Evolutionary conservation across 2,113 vertebrate species (phyloP).

Genomic region (human): GRCh38 chr4:61963001-61963500

Average conservation of each 20-base stretch:
- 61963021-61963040: background rate
- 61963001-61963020: background rate
- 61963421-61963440: too few relatives aligned
- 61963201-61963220: background rate
- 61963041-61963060: background rate
- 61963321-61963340: too few relatives aligned
- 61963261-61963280: too few relatives aligned
- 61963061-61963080: background rate
- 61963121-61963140: background rate
- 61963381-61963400: too few relatives aligned
- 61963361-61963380: too few relatives aligned
- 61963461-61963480: too few relatives aligned
- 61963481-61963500: too few relatives aligned
- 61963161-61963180: background rate
- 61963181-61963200: background rate
- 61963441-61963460: too few relatives aligned
- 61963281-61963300: too few relatives aligned
- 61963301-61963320: too few relatives aligned
- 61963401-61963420: too few relatives aligned
- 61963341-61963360: too few relatives aligned
- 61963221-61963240: background rate
- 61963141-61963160: background rate
- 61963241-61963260: background rate
- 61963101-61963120: background rate
- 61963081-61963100: conserved; percentile 20